phyloP scores from a whole-genome alignment of 2,888 invertebrate species.

The Andrena praecox region DNA sequence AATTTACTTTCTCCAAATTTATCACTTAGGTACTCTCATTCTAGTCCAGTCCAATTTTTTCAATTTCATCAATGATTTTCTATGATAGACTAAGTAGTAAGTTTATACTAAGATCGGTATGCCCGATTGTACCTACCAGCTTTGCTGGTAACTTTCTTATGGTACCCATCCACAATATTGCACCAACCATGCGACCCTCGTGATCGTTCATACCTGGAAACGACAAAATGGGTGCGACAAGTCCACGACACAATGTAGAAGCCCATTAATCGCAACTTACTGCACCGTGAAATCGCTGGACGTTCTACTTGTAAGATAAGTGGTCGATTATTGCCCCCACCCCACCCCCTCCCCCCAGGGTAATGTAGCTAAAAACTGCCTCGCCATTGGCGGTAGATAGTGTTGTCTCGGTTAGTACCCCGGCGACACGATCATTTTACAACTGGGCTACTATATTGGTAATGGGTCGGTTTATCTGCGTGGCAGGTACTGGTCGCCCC shows the following conservation, averaged over 20 bases:
- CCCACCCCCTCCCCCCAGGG: neutral
- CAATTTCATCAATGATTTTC: too few species aligned
- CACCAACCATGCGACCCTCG: too few species aligned
- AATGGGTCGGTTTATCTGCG: slow-evolving; percentile 65
- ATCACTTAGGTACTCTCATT: too few species aligned
- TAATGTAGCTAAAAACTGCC: slow-evolving; percentile 61
- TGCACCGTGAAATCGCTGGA: slow-evolving; percentile 26
- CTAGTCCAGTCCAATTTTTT: too few species aligned
- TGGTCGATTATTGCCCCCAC: slow-evolving; percentile 61
- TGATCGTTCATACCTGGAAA: too few species aligned
- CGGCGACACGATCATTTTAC: slow-evolving; percentile 67
- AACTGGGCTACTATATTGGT: slow-evolving; percentile 66
- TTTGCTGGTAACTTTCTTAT: too few species aligned
- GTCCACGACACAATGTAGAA: neutral
- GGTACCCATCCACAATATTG: too few species aligned
- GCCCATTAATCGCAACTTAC: slow-evolving; percentile 24
- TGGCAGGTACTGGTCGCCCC: slow-evolving; percentile 37
- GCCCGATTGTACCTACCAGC: too few species aligned
- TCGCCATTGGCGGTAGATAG: slow-evolving; percentile 58
- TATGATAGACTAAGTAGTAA: too few species aligned
- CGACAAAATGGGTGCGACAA: neutral
- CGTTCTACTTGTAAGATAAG: slow-evolving; percentile 54
- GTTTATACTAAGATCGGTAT: too few species aligned
- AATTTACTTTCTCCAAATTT: too few species aligned
- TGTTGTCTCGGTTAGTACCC: slow-evolving; percentile 63